These are phyloP conservation scores for Altica lythri DNA, from an alignment of 2,888 invertebrate genomes.

Conservation along the genomic window DNA sequence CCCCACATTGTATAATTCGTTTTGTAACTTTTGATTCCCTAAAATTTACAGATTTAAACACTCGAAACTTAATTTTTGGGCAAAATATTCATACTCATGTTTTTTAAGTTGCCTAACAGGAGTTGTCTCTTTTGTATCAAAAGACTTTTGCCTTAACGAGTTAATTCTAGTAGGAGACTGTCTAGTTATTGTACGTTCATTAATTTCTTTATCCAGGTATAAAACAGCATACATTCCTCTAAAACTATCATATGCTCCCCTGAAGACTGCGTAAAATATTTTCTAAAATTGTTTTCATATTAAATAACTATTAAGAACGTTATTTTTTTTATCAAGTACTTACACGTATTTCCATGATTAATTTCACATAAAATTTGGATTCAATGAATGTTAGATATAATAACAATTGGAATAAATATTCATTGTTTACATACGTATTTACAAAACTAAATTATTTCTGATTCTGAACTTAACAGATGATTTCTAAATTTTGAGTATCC, in stretches of 20 bases:
- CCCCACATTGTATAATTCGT: slow-evolving; percentile 81
- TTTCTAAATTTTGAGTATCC: no score
- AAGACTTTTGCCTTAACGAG: slow-evolving; percentile 52
- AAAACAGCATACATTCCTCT: slow-evolving; percentile 76
- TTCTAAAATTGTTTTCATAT: slow-evolving; percentile 59
- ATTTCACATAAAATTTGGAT: slow-evolving; percentile 1
- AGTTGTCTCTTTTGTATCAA: slow-evolving; percentile 47
- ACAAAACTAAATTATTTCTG: slow-evolving; percentile 1
- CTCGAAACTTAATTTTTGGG: no score
- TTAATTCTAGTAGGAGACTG: slow-evolving; percentile 60
- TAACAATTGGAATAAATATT: background rate
- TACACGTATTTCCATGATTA: slow-evolving; percentile 12
- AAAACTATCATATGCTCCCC: slow-evolving; percentile 79
- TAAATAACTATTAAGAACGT: background rate
- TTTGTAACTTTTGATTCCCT: slow-evolving; percentile 86
- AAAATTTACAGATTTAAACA: no score
- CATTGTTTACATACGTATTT: slow-evolving; percentile 12
- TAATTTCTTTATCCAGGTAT: slow-evolving; percentile 79
- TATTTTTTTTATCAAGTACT: slow-evolving; percentile 3
- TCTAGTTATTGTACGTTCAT: slow-evolving; percentile 64
- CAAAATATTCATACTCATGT: slow-evolving; percentile 56
- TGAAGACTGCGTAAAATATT: slow-evolving; percentile 67
- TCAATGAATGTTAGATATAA: slow-evolving; percentile 2
- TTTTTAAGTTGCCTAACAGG: slow-evolving; percentile 55
- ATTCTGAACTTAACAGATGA: no score